A percentile compares a stretch with the other conserved stretches of the same genome.
Conservation (phyloP, 2,797 vertebrate genomes). For the Pteropus rufus region DNA sequence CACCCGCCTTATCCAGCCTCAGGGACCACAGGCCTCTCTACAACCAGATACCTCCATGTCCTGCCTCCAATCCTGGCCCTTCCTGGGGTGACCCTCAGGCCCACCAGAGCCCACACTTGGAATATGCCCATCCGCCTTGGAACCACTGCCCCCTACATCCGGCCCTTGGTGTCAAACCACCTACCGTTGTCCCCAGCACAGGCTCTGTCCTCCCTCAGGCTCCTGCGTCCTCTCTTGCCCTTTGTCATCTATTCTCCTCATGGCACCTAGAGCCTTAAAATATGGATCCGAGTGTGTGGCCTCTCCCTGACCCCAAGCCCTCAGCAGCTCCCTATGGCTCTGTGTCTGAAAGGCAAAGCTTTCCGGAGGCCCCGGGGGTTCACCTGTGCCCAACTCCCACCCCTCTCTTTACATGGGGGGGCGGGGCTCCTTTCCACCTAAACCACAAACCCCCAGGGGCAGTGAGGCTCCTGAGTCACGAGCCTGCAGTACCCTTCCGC, state of each 20-base stretch:
- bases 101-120: not conserved
- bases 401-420: not conserved
- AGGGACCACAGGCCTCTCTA: not conserved
- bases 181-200: not conserved
- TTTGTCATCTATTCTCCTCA: not conserved
- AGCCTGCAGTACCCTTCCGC: not conserved
- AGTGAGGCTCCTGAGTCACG: not conserved
- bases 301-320: not conserved
- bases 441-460: not conserved
- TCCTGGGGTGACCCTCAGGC: not conserved
- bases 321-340: not conserved
- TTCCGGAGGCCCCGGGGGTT: not conserved
- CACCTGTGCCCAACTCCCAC: not conserved
- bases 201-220: not conserved
- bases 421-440: not conserved
- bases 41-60: not conserved
- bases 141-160: not conserved
- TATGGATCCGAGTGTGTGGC: not conserved
- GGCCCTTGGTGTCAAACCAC: too few species aligned
- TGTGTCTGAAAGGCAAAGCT: not conserved
- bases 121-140: not conserved
- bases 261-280: not conserved
- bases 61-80: not conserved
- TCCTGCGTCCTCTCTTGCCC: not conserved
- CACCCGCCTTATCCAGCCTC: not conserved